A percentile compares a stretch with the other conserved stretches of the same genome.
These are phyloP conservation scores for Sclerurus mexicanus DNA, from an alignment of 2,113 vertebrate species.

Conservation along the genomic window DNA sequence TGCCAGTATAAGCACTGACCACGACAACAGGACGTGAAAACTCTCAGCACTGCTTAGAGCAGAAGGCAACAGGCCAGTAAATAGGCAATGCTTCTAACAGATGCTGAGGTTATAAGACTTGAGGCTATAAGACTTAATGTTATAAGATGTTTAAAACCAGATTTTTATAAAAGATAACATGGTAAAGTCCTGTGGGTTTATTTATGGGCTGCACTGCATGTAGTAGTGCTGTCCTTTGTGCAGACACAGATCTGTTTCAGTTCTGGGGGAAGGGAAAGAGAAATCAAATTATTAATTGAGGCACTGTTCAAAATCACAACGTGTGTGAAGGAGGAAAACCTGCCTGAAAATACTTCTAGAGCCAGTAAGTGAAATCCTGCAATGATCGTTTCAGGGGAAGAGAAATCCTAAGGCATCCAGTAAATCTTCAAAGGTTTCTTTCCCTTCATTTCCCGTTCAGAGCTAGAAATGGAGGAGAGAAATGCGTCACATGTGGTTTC, in stretches of 20 bases:
- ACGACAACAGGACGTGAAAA: accelerated
- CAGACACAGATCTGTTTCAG: not conserved
- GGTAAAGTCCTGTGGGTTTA: not conserved
- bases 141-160: not conserved
- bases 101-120: not conserved
- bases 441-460: not conserved
- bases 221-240: not conserved
- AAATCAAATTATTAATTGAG: not conserved
- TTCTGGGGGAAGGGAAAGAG: not conserved
- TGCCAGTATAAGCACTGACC: not conserved
- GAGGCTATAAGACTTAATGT: not conserved
- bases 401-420: not conserved
- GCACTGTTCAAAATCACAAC: not conserved
- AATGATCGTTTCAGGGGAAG: not conserved
- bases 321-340: not conserved
- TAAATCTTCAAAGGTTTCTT: not conserved
- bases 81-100: not conserved
- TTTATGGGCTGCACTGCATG: not conserved
- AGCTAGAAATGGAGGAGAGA: not conserved
- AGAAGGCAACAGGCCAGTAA: not conserved
- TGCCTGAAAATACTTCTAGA: not conserved
- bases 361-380: not conserved
- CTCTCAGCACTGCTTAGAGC: not conserved
- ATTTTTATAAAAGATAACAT: not conserved
- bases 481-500: not conserved